Evolutionary conservation across 2,888 invertebrate species (phyloP).

Genomic region (Amphipyra berbera): DNA sequence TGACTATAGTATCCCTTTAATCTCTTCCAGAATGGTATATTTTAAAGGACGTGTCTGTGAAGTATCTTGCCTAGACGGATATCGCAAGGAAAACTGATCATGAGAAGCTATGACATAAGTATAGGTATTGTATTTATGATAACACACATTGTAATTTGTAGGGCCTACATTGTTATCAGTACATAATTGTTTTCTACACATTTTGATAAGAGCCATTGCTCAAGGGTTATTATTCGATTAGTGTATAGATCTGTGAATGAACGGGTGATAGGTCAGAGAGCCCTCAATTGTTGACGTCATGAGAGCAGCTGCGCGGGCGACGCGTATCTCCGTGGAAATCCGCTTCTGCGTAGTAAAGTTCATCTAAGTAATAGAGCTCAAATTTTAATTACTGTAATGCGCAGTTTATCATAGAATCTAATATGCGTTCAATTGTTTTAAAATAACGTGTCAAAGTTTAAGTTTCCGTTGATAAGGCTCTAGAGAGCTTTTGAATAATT

Average conservation of each 20-base stretch:
- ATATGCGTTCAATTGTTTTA: no score
- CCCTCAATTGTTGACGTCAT: slow-evolving; percentile 53
- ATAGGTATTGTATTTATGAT: background rate
- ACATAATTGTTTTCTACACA: slow-evolving; percentile 31
- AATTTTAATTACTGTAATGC: slow-evolving; percentile 25
- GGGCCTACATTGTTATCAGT: slow-evolving; percentile 28
- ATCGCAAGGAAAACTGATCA: no score
- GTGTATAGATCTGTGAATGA: slow-evolving; percentile 51
- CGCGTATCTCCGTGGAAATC: slow-evolving; percentile 22
- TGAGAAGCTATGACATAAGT: no score
- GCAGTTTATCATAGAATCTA: slow-evolving; percentile 16
- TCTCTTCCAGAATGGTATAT: no score
- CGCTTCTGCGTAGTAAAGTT: slow-evolving; percentile 50
- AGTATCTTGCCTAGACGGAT: no score
- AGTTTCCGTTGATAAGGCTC: no score
- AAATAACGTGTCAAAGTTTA: no score
- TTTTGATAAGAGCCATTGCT: slow-evolving; percentile 37
- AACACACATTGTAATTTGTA: slow-evolving; percentile 9
- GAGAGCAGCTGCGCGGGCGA: slow-evolving; percentile 41
- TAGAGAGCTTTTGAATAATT: no score
- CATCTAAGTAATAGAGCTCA: slow-evolving; percentile 11
- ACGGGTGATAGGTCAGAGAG: slow-evolving; percentile 52
- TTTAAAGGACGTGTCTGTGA: no score
- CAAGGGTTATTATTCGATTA: slow-evolving; percentile 53
- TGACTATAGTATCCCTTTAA: no score